Base-by-base conservation (phyloP, 2,797 vertebrate genomes). In the Thunnus albacares region DNA sequence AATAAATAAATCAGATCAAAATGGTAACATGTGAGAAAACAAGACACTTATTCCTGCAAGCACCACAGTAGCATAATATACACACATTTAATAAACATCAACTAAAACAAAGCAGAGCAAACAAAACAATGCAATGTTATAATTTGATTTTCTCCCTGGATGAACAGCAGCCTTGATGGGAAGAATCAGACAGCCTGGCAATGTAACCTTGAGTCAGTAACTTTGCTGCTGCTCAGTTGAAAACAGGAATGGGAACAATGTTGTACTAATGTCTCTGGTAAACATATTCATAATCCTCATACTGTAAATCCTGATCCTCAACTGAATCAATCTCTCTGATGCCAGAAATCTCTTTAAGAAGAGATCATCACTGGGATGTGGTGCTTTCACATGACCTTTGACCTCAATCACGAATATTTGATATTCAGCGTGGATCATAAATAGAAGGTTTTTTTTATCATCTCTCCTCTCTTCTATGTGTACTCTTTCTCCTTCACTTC, bases 301-400 rank as follows among this genome's bases (percentile, higher is more conserved):
- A 1, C 14, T 69, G 11, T 51, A 55, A 75, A 80, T 80, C 52
- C 57, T 28, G 30, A 72, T 56, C 20, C 41, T 75, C 45, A 30
- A 11, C 41, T 59, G 14, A 80, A 65, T 82, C 67, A 70, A 45
- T 79, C 63, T 59, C 62, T 33, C 20, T 26, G 26, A 26, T 20
- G 45, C 59, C 55, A 57, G 14, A 62, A 79, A 86, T 77, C 72
- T 60, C 1, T 62, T 79, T 78, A 69, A 67, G 73, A 61, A 66
- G 55, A 77, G 43, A 80, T 70, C 35, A 80, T 43, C 41, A 30
- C 26, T 3, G 38, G 20, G 22, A 59, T 49, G 2, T 41, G 24
- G 22, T 8, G 6, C 22, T 1, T 9, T 51, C 1, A 51, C 12
- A 43, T 68, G 24, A 75, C 65, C 70, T 53, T 76, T 38, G 12